Conservation (phyloP, 1,140 invertebrate species). For the Drosophila pectinifera region DNA sequence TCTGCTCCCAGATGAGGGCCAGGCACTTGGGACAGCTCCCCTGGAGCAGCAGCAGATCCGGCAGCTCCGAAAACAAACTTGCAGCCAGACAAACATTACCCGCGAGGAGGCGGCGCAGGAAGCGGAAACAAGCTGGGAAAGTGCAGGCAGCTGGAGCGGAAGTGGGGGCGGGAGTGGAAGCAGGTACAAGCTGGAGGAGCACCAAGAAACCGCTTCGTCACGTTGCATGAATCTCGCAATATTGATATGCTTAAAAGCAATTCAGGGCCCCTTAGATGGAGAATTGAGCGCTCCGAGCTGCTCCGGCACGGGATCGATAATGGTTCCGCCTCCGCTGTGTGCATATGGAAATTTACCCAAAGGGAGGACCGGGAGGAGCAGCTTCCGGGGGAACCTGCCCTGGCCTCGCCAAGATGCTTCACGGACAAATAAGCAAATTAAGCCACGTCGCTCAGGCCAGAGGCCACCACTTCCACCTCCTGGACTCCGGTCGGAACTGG, state of each 20-base stretch:
- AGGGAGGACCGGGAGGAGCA: background rate
- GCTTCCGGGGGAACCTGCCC: slow-evolving; percentile 21
- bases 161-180: background rate
- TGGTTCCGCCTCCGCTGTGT: slow-evolving; percentile 1
- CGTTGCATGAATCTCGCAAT: slow-evolving; percentile 33
- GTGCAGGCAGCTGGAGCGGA: slow-evolving; percentile 20
- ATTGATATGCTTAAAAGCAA: slow-evolving; percentile 6
- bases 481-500: background rate
- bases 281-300: slow-evolving; percentile 3
- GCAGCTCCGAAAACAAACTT: slow-evolving; percentile 38
- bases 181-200: background rate
- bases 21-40: slow-evolving; percentile 3
- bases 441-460: background rate
- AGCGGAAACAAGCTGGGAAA: slow-evolving; percentile 69
- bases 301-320: slow-evolving; percentile 8
- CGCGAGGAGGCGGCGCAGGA: slow-evolving; percentile 35
- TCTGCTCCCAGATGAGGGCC: slow-evolving; percentile 30
- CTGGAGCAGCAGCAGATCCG: slow-evolving; percentile 28
- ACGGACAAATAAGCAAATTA: background rate
- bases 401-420: slow-evolving; percentile 22
- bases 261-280: slow-evolving; percentile 5
- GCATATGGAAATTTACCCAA: slow-evolving; percentile 19
- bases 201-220: slow-evolving; percentile 17
- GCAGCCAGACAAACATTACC: slow-evolving; percentile 54
- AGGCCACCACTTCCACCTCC: background rate